Conservation (phyloP, 1,140 invertebrate genomes). For the Drosophila lini region DNA sequence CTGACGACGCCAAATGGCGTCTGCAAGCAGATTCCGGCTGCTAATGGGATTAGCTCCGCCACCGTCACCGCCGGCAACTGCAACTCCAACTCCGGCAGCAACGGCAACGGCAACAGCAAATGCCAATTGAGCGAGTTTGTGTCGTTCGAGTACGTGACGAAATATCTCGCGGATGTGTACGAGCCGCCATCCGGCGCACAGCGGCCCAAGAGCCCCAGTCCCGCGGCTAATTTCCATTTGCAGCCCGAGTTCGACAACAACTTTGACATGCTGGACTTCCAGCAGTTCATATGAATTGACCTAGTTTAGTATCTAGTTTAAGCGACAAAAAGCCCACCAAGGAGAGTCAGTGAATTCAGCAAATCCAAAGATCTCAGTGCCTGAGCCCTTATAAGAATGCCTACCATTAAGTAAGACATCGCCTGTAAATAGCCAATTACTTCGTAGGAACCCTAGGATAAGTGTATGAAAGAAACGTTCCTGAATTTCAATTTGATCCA, state of each 20-base stretch:
- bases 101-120: conserved; percentile 24
- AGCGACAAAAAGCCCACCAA: conserved; percentile 19
- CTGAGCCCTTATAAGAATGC: conserved; percentile 47
- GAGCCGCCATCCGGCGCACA: conserved; percentile 28
- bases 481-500: conserved; percentile 42
- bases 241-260: conserved; percentile 63
- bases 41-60: conserved; percentile 45
- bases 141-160: conserved; percentile 83
- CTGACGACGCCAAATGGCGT: conserved; percentile 35
- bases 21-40: conserved; percentile 22
- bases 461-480: conserved; percentile 43
- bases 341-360: conserved; percentile 38
- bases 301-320: background rate
- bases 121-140: conserved; percentile 75
- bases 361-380: conserved; percentile 73
- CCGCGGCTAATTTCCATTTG: conserved; percentile 36
- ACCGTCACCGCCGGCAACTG: conserved; percentile 5
- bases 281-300: conserved; percentile 67
- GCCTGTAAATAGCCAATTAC: conserved; percentile 41
- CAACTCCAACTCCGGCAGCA: conserved; percentile 11
- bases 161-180: conserved; percentile 73
- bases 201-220: conserved; percentile 35
- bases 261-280: conserved; percentile 78
- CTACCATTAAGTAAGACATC: conserved; percentile 42
- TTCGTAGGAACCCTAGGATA: conserved; percentile 4